These are phyloP conservation scores for Trachelus tabidus DNA, from an alignment of 2,888 invertebrate species.

Conservation along the genomic window DNA sequence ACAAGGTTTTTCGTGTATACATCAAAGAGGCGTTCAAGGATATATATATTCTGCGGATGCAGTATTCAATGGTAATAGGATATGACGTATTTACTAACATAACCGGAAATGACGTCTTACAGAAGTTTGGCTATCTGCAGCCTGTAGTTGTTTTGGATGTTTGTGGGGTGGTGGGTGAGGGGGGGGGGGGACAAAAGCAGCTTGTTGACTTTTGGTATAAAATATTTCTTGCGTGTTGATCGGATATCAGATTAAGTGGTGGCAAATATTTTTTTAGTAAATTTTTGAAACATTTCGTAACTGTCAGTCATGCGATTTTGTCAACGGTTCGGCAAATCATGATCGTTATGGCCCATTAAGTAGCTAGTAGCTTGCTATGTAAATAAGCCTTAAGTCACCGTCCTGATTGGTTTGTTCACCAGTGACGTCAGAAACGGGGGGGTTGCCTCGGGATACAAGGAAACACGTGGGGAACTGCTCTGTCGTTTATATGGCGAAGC, in stretches of 20 bases:
- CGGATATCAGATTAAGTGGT: too few relatives aligned
- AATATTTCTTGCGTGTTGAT: too few relatives aligned
- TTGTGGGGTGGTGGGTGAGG: too few relatives aligned
- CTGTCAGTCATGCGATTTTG: background rate
- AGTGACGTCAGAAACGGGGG: conserved; percentile 30
- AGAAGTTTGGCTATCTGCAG: too few relatives aligned
- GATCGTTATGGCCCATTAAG: conserved; percentile 4
- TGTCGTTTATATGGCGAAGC: conserved; percentile 50
- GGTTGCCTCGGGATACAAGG: conserved; percentile 34
- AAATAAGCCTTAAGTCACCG: background rate
- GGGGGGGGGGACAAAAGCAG: too few relatives aligned
- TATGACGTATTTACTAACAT: background rate
- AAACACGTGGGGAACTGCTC: conserved; percentile 33
- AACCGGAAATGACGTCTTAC: too few relatives aligned
- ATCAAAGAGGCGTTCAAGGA: background rate
- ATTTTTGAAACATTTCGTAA: background rate
- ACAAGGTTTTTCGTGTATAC: background rate
- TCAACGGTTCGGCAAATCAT: conserved; percentile 8
- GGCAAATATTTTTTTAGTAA: too few relatives aligned
- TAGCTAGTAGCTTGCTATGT: background rate
- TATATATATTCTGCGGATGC: background rate
- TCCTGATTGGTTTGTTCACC: conserved; percentile 34
- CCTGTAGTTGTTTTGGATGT: too few relatives aligned
- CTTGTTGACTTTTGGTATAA: too few relatives aligned
- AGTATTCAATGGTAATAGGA: background rate